These are phyloP conservation scores for Naso thynnoides DNA, from an alignment of 2,797 vertebrate species.

Conservation along the genomic window DNA sequence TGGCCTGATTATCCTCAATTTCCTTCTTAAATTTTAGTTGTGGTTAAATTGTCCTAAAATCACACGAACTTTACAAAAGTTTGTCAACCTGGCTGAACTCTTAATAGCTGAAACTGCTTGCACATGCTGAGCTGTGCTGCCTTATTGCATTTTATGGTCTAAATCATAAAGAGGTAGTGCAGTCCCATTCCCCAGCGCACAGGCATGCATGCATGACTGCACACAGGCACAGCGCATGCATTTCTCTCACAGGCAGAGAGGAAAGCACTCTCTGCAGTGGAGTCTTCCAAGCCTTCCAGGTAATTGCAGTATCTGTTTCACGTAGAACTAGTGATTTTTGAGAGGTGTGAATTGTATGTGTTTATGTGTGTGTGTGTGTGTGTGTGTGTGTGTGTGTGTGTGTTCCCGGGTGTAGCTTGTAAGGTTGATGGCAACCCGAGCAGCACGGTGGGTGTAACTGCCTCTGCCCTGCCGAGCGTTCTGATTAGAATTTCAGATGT, in stretches of 20 bases:
- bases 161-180: slow-evolving; percentile 9
- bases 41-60: not conserved
- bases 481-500: slow-evolving; percentile 83
- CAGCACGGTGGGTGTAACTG: slow-evolving; percentile 15
- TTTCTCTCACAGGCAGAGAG: slow-evolving; percentile 32
- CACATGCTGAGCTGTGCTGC: not conserved
- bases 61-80: not conserved
- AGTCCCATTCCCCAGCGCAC: not conserved
- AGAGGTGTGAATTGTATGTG: slow-evolving; percentile 39
- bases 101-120: slow-evolving; percentile 1
- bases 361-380: slow-evolving; percentile 14
- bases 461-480: slow-evolving; percentile 74
- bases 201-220: slow-evolving; percentile 36
- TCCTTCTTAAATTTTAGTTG: not conserved
- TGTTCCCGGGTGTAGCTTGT: slow-evolving; percentile 18
- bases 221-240: slow-evolving; percentile 26
- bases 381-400: slow-evolving; percentile 6
- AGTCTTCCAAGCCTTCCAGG: slow-evolving; percentile 52
- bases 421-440: slow-evolving; percentile 46
- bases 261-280: slow-evolving; percentile 10
- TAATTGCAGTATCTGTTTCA: slow-evolving; percentile 78
- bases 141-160: slow-evolving; percentile 6
- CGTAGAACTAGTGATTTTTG: slow-evolving; percentile 45
- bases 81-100: not conserved
- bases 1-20: not conserved